Percentiles rank a stretch among this genome's conserved stretches.
Evolutionary conservation across 2,888 invertebrate genomes (phyloP).

Genomic region (Acheta domesticus): DNA sequence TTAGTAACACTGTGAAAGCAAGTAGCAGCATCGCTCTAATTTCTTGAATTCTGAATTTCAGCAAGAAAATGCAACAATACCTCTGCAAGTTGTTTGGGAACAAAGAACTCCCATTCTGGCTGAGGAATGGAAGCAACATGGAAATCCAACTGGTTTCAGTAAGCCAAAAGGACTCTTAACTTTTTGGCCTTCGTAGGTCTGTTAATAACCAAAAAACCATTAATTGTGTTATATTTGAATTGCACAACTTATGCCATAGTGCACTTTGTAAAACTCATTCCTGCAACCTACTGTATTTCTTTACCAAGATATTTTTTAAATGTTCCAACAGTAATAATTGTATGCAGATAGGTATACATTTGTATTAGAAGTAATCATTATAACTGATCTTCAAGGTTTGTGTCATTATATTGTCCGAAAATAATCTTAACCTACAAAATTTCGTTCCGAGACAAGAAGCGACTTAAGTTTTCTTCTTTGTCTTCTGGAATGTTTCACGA

Average conservation of each 20-base stretch:
- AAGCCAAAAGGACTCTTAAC: constrained; percentile 39
- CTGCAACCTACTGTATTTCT: no score
- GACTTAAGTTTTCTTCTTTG: not conserved
- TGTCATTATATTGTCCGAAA: not conserved
- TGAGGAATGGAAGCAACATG: constrained; percentile 51
- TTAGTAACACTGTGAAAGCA: no score
- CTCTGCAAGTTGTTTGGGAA: constrained; percentile 58
- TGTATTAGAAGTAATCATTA: no score
- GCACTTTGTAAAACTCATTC: no score
- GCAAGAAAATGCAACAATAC: constrained; percentile 58
- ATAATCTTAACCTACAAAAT: not conserved
- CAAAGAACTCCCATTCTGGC: constrained; percentile 69
- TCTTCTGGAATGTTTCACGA: not conserved
- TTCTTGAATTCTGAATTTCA: constrained; percentile 34
- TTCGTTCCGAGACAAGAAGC: not conserved
- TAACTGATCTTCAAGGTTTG: constrained; percentile 32
- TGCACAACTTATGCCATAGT: no score
- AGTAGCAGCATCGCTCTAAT: no score
- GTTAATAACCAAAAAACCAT: not conserved
- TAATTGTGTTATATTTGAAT: no score
- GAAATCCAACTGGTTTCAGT: constrained; percentile 50
- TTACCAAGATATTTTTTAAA: no score
- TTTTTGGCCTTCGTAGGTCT: not conserved
- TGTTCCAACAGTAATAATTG: no score
- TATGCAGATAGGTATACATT: no score